Evolutionary conservation across 1,140 invertebrate species (phyloP).

Genomic region (Anastrepha ludens): DNA sequence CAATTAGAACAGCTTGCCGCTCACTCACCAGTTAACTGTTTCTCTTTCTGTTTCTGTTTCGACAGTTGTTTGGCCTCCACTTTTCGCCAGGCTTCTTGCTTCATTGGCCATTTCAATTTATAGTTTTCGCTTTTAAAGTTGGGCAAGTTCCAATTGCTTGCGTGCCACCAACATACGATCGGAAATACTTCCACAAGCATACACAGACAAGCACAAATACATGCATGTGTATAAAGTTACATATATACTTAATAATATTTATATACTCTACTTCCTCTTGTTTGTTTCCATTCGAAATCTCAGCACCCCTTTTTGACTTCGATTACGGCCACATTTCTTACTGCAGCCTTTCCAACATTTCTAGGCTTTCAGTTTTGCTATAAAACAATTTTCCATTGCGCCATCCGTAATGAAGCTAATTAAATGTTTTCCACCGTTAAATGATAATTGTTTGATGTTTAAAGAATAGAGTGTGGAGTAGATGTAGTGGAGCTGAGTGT

Average conservation of each 20-base stretch:
- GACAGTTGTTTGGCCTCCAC: neutral
- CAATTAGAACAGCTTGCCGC: slow-evolving; percentile 9
- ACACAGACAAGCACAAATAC: no score
- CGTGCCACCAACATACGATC: neutral
- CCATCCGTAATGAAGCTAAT: neutral
- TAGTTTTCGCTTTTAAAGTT: neutral
- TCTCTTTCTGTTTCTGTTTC: neutral
- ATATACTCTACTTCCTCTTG: no score
- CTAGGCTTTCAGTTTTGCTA: no score
- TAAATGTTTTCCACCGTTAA: neutral
- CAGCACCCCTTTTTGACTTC: no score
- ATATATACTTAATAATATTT: no score
- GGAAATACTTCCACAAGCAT: no score
- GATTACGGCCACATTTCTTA: no score
- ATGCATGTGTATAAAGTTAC: no score
- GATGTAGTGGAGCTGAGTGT: no score
- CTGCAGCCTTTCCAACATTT: no score
- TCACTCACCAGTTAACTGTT: neutral
- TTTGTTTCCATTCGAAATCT: no score
- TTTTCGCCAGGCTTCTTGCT: neutral
- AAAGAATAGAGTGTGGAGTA: no score
- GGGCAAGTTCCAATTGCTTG: neutral
- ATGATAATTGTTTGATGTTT: neutral
- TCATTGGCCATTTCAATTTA: neutral
- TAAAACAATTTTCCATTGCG: neutral